Evolutionary conservation across 2,888 invertebrate species (phyloP).

Genomic region (Tyria jacobaeae): DNA sequence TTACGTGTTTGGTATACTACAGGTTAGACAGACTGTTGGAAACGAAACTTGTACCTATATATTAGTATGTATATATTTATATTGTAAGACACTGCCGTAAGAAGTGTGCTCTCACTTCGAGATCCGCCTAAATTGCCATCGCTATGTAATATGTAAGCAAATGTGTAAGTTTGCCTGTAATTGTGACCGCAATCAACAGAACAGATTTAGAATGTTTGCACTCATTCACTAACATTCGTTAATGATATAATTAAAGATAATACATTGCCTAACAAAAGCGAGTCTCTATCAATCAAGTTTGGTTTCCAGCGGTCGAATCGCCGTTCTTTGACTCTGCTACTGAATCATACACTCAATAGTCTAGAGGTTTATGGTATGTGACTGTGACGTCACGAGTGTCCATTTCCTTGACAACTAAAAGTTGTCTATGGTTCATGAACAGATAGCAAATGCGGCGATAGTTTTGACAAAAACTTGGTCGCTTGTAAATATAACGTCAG

Average conservation of each 20-base stretch:
- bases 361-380: constrained; percentile 6
- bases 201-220: constrained; percentile 16
- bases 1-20: constrained; percentile 30
- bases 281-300: constrained; percentile 20
- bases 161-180: constrained; percentile 22
- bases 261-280: constrained; percentile 5
- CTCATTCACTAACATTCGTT: constrained; percentile 7
- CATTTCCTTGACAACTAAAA: background rate
- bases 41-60: constrained; percentile 26
- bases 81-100: constrained; percentile 27
- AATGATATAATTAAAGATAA: background rate
- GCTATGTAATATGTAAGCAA: constrained; percentile 9
- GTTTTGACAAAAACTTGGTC: constrained; percentile 23
- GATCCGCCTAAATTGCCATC: constrained; percentile 21
- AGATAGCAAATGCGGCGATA: background rate
- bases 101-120: constrained; percentile 1
- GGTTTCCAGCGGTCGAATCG: constrained; percentile 28
- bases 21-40: constrained; percentile 23
- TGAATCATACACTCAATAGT: background rate
- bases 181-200: constrained; percentile 22
- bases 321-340: background rate
- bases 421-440: background rate
- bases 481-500: constrained; percentile 39
- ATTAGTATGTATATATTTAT: constrained; percentile 13
- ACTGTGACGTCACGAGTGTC: constrained; percentile 8